Evolutionary conservation across 2,888 invertebrate genomes (phyloP).

Genomic region (Orgyia antiqua): DNA sequence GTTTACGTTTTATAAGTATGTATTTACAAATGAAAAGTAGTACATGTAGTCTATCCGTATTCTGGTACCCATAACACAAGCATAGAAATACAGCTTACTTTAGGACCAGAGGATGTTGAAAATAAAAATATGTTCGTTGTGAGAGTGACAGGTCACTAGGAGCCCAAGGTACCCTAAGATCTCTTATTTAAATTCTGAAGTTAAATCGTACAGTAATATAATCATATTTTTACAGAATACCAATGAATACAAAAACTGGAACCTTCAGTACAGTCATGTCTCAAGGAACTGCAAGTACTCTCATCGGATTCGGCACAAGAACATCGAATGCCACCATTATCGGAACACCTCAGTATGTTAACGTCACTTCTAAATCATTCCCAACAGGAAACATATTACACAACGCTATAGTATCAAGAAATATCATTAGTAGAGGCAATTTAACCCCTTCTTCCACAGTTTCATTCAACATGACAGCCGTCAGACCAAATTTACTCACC

Average conservation of each 20-base stretch:
- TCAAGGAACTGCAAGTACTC: constrained; percentile 66
- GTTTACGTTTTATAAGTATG: no score
- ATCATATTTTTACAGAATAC: constrained; percentile 59
- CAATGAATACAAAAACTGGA: constrained; percentile 63
- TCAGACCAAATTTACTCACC: constrained; percentile 52
- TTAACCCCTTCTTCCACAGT: constrained; percentile 48
- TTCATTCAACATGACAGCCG: constrained; percentile 58
- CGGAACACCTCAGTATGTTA: constrained; percentile 67
- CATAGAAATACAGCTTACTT: no score
- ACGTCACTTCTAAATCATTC: constrained; percentile 67
- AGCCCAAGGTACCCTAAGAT: no score
- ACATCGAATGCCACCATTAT: constrained; percentile 60
- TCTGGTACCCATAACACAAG: no score
- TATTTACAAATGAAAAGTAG: no score
- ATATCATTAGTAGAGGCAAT: constrained; percentile 58
- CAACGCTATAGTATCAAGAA: constrained; percentile 71
- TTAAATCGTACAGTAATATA: no score
- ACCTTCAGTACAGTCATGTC: constrained; percentile 71
- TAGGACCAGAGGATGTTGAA: no score
- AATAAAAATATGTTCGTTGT: no score
- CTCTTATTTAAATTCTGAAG: no score
- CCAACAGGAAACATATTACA: constrained; percentile 72
- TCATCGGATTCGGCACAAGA: constrained; percentile 67
- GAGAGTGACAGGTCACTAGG: no score
- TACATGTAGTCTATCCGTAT: no score